Percentiles rank a stretch among this genome's conserved stretches.
Evolutionary conservation across 2,113 vertebrate genomes (phyloP).

Genomic region (Rhodinocichla rosea): DNA sequence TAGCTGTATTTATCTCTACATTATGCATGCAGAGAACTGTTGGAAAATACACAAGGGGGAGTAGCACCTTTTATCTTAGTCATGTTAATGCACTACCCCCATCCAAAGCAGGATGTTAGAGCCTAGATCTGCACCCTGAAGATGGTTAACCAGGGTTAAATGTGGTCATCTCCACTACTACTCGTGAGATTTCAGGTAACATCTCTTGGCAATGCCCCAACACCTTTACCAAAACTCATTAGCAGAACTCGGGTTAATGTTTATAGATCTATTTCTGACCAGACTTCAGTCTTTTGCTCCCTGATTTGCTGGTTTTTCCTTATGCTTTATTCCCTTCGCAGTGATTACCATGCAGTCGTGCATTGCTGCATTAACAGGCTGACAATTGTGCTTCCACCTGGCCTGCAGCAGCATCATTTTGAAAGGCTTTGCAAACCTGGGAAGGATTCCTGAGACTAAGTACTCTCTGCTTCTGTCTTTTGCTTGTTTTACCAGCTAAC

Average conservation of each 20-base stretch:
- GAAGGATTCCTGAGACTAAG: background rate
- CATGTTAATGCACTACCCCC: fast-evolving
- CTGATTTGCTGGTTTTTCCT: background rate
- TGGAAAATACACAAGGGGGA: background rate
- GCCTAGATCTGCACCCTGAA: background rate
- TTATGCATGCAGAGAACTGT: background rate
- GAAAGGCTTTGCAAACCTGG: background rate
- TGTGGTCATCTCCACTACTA: no score
- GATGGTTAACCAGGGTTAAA: fast-evolving
- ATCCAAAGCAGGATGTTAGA: background rate
- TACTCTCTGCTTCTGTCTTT: background rate
- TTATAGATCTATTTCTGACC: background rate
- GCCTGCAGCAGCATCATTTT: fast-evolving
- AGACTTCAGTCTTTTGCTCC: background rate
- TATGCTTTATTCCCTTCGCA: background rate
- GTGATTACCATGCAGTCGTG: background rate
- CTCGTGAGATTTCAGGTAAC: background rate
- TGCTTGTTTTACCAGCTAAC: fast-evolving
- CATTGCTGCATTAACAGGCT: background rate
- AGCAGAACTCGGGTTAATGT: background rate
- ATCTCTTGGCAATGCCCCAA: background rate
- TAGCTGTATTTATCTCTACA: background rate
- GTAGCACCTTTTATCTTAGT: background rate
- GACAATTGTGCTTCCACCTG: fast-evolving
- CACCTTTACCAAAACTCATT: background rate